phyloP scores from a whole-genome alignment of 2,113 vertebrate species.

The Chunga burmeisteri region DNA sequence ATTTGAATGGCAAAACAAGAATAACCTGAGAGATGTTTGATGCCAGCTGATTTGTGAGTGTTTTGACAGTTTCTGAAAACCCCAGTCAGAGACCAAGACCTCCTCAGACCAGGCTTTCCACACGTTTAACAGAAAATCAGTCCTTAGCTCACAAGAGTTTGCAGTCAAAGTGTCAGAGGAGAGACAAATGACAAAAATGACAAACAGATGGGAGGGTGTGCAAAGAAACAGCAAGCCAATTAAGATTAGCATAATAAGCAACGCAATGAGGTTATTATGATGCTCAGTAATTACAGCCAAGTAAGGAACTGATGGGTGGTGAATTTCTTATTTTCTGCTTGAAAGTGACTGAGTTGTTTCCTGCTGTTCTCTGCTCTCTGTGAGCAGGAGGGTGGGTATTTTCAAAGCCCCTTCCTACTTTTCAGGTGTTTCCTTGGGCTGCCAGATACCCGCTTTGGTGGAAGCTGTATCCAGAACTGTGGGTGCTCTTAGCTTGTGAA shows the following conservation, averaged over 20 bases:
- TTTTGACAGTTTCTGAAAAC: neutral
- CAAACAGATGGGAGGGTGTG: slow-evolving; percentile 4
- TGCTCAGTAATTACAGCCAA: slow-evolving; percentile 25
- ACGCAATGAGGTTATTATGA: neutral
- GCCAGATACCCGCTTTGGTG: neutral
- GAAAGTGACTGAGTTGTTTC: slow-evolving; percentile 6
- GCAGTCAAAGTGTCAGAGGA: neutral
- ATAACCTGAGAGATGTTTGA: neutral
- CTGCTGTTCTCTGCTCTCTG: neutral
- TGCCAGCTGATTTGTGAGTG: neutral
- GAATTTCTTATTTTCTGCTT: slow-evolving; percentile 38
- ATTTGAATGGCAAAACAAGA: neutral
- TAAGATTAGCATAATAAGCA: slow-evolving; percentile 37
- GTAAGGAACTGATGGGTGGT: neutral
- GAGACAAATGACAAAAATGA: neutral
- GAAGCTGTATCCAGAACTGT: neutral
- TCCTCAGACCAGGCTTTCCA: neutral
- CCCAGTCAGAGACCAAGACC: neutral
- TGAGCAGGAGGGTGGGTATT: neutral
- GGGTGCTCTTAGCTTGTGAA: neutral
- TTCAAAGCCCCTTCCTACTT: neutral
- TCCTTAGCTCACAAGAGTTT: neutral
- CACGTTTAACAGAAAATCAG: neutral
- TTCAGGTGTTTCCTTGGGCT: neutral
- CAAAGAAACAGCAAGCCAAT: slow-evolving; percentile 15